Conservation (phyloP, 2,888 invertebrate species). For the Orchesellides sinensis region DNA sequence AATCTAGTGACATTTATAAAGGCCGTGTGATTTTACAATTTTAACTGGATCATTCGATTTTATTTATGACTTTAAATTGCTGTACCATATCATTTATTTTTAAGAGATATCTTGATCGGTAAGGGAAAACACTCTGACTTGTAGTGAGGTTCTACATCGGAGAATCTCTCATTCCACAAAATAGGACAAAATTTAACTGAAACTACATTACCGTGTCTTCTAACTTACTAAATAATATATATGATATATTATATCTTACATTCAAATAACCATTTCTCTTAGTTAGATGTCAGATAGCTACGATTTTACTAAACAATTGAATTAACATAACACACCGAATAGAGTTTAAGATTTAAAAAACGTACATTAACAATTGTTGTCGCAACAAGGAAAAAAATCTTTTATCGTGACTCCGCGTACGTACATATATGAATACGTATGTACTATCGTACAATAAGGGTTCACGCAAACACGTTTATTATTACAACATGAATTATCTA, state of each 20-base stretch:
- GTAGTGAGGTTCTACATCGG: not conserved
- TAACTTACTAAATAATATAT: constrained; percentile 16
- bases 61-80: too few species aligned
- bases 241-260: not conserved
- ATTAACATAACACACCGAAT: not conserved
- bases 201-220: constrained; percentile 26
- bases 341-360: not conserved
- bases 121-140: too few species aligned
- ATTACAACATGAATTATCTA: not conserved
- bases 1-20: too few species aligned
- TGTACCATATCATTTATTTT: too few species aligned
- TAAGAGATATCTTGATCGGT: too few species aligned
- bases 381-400: not conserved
- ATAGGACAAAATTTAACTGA: not conserved
- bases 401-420: too few species aligned
- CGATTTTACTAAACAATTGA: not conserved
- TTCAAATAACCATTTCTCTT: too few species aligned
- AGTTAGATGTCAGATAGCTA: not conserved
- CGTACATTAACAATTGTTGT: not conserved
- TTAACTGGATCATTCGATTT: too few species aligned
- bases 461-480: not conserved
- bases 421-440: too few species aligned
- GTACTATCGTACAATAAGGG: too few species aligned
- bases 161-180: not conserved
- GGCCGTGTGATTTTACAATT: too few species aligned